phyloP scores from a whole-genome alignment of 2,888 invertebrate species.

The Tipula vernalis region DNA sequence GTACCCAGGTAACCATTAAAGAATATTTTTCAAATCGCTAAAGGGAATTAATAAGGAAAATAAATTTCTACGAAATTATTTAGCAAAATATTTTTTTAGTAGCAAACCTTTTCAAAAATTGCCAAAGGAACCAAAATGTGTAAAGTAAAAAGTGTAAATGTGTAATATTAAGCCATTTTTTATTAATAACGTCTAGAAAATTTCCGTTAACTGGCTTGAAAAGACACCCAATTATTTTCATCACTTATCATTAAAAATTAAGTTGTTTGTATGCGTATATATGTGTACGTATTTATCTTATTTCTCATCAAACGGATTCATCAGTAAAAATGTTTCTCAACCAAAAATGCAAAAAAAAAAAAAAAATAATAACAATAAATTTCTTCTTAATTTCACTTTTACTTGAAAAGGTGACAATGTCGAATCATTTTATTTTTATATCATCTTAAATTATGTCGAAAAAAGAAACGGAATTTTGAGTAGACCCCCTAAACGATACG shows the following conservation, averaged over 20 bases:
- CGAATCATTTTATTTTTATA: not conserved
- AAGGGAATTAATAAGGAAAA: too few species aligned
- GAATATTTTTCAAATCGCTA: too few species aligned
- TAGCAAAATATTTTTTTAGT: too few species aligned
- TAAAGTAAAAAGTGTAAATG: too few species aligned
- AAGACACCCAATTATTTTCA: not conserved
- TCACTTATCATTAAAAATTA: not conserved
- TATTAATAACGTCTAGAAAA: too few species aligned
- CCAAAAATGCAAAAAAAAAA: not conserved
- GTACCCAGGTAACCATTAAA: too few species aligned
- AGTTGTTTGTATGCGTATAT: not conserved
- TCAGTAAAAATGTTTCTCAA: not conserved
- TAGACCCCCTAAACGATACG: not conserved
- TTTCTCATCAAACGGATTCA: not conserved
- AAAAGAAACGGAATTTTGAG: not conserved
- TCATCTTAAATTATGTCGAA: not conserved
- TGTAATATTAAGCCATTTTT: too few species aligned
- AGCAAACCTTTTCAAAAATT: too few species aligned
- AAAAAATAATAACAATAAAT: not conserved
- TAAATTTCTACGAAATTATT: too few species aligned
- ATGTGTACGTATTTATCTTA: not conserved
- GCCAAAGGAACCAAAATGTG: too few species aligned
- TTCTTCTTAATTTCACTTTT: not conserved
- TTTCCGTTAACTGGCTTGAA: too few species aligned
- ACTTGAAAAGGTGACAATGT: not conserved